phyloP scores from a whole-genome alignment of 2,888 invertebrate genomes.

The Neria commutata region DNA sequence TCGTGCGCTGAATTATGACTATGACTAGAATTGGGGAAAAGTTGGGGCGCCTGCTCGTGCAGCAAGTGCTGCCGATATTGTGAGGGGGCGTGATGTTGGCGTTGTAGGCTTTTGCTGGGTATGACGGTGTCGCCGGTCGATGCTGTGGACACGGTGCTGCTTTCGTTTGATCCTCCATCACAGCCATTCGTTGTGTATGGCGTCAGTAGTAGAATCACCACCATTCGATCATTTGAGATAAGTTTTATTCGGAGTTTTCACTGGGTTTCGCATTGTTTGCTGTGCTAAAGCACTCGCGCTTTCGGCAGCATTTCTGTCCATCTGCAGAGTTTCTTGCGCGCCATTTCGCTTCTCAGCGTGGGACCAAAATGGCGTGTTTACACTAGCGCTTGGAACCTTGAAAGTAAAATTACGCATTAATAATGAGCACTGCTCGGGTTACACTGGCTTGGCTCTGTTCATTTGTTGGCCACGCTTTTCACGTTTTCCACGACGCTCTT shows the following conservation, averaged over 20 bases:
- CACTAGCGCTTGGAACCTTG: not conserved
- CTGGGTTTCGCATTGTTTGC: slow-evolving; percentile 24
- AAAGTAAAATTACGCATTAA: slow-evolving; percentile 1
- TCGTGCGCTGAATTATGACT: not conserved
- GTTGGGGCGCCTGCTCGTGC: too few species aligned
- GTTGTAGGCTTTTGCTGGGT: slow-evolving; percentile 38
- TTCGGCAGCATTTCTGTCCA: too few species aligned
- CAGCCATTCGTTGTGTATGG: slow-evolving; percentile 59
- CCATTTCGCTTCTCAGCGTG: not conserved
- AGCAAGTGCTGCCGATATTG: too few species aligned
- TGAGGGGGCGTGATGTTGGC: slow-evolving; percentile 23
- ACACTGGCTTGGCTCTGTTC: not conserved
- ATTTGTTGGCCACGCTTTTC: not conserved
- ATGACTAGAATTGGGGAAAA: slow-evolving; percentile 3
- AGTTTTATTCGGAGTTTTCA: slow-evolving; percentile 28
- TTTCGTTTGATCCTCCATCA: slow-evolving; percentile 49
- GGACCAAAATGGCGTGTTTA: not conserved
- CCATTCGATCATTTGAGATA: slow-evolving; percentile 63
- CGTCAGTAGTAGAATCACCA: slow-evolving; percentile 63
- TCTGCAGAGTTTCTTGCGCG: not conserved
- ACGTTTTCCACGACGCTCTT: not conserved
- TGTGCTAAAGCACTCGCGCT: not conserved
- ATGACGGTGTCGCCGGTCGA: slow-evolving; percentile 60
- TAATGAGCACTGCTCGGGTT: not conserved
- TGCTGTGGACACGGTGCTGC: slow-evolving; percentile 50